Evolutionary conservation across 2,888 invertebrate genomes (phyloP).

Genomic region (Harpagoxenus sublaevis): DNA sequence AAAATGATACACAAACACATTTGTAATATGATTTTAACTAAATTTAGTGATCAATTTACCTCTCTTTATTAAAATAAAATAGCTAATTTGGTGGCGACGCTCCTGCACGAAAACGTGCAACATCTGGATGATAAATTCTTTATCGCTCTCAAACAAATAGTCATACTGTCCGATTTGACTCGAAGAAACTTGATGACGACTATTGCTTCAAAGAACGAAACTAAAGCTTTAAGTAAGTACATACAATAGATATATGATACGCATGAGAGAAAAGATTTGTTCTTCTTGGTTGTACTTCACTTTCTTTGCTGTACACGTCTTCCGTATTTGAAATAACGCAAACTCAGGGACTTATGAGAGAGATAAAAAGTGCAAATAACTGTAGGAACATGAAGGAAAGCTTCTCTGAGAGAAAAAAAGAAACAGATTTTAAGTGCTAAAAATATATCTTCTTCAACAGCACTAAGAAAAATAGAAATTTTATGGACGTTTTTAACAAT

Average conservation of each 20-base stretch:
- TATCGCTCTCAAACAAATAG: constrained; percentile 55
- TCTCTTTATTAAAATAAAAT: not conserved
- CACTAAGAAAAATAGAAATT: not conserved
- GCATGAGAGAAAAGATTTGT: not conserved
- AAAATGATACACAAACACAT: not conserved
- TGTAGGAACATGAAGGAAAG: not conserved
- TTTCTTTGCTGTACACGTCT: not conserved
- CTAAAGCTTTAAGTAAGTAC: constrained; percentile 56
- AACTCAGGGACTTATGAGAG: not conserved
- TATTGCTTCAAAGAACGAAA: constrained; percentile 30
- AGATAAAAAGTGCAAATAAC: constrained; percentile 12
- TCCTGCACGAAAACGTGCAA: constrained; percentile 66
- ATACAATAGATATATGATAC: not conserved
- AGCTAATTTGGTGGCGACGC: constrained; percentile 71
- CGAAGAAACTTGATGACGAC: constrained; percentile 54
- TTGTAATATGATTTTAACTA: not conserved
- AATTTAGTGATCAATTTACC: not conserved
- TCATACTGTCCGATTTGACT: constrained; percentile 57
- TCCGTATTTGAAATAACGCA: not conserved
- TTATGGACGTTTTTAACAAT: no score
- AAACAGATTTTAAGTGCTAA: not conserved
- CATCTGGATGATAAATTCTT: constrained; percentile 58
- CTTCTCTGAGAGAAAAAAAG: not conserved
- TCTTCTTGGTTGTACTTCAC: not conserved
- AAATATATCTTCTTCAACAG: not conserved